Conservation (phyloP, 2,888 invertebrate species). For the Diloba caeruleocephala region DNA sequence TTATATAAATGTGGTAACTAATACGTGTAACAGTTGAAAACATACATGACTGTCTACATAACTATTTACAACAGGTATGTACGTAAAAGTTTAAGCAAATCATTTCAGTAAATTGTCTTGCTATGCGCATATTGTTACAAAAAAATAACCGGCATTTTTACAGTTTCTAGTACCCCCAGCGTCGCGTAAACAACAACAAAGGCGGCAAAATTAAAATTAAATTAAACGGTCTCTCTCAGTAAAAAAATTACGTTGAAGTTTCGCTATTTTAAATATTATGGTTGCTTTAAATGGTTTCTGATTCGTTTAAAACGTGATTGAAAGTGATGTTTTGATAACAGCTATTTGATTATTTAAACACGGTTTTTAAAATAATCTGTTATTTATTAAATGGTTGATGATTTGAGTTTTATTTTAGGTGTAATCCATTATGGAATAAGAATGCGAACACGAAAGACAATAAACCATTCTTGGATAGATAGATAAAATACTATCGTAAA, state of each 20-base stretch:
- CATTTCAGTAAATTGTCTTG: neutral
- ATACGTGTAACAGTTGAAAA: no score
- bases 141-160: slow-evolving; percentile 2
- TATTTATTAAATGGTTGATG: no score
- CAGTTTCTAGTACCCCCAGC: slow-evolving; percentile 1
- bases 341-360: neutral
- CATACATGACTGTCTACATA: no score
- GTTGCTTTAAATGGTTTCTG: neutral
- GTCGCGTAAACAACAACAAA: slow-evolving; percentile 3
- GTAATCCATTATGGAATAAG: neutral
- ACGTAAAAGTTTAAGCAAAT: neutral
- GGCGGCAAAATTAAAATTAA: slow-evolving; percentile 3
- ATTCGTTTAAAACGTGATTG: neutral
- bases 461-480: no score
- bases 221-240: slow-evolving; percentile 1
- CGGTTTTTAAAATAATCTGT: no score
- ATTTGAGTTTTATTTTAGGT: neutral
- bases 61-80: no score
- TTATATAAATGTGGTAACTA: no score
- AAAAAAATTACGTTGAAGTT: slow-evolving; percentile 1
- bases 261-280: slow-evolving; percentile 1
- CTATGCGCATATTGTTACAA: neutral
- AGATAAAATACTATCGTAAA: neutral
- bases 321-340: neutral
- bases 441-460: neutral